Conservation (phyloP, 2,797 vertebrate genomes). For the Gymnocypris eckloni region DNA sequence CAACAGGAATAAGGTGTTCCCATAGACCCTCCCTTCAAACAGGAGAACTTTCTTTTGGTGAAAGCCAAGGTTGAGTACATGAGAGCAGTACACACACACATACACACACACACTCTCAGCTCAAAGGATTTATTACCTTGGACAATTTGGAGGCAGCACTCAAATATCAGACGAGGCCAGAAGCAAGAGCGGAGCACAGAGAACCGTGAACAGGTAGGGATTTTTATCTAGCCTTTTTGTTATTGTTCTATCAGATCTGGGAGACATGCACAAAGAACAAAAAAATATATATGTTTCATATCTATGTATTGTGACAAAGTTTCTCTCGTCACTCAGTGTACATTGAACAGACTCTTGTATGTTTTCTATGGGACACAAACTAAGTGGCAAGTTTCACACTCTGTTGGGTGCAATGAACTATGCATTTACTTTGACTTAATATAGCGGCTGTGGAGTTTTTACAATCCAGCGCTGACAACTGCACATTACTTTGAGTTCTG, state of each 20-base stretch:
- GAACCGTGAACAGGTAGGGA: slow-evolving; percentile 78
- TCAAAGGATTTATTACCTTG: slow-evolving; percentile 79
- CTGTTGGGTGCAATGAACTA: neutral
- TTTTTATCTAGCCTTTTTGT: slow-evolving; percentile 47
- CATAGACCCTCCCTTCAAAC: slow-evolving; percentile 62
- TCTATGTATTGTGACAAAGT: neutral
- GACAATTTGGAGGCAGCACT: slow-evolving; percentile 70
- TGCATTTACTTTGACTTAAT: slow-evolving; percentile 21
- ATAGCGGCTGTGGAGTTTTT: slow-evolving; percentile 25
- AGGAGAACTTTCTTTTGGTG: slow-evolving; percentile 72
- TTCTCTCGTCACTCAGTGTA: slow-evolving; percentile 5
- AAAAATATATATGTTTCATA: slow-evolving; percentile 26
- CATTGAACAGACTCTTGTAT: slow-evolving; percentile 33
- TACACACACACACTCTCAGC: slow-evolving; percentile 58
- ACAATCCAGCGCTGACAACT: slow-evolving; percentile 32
- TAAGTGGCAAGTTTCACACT: neutral
- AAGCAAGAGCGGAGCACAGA: slow-evolving; percentile 66
- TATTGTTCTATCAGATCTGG: slow-evolving; percentile 10
- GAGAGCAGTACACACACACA: slow-evolving; percentile 62
- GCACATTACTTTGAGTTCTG: slow-evolving; percentile 33
- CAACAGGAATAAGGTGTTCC: slow-evolving; percentile 43
- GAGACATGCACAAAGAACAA: slow-evolving; percentile 35
- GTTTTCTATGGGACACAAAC: neutral
- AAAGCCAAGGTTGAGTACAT: slow-evolving; percentile 67
- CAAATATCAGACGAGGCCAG: slow-evolving; percentile 69